Base-by-base conservation (phyloP, 2,888 invertebrate species). In the Anarsia innoxiella region DNA sequence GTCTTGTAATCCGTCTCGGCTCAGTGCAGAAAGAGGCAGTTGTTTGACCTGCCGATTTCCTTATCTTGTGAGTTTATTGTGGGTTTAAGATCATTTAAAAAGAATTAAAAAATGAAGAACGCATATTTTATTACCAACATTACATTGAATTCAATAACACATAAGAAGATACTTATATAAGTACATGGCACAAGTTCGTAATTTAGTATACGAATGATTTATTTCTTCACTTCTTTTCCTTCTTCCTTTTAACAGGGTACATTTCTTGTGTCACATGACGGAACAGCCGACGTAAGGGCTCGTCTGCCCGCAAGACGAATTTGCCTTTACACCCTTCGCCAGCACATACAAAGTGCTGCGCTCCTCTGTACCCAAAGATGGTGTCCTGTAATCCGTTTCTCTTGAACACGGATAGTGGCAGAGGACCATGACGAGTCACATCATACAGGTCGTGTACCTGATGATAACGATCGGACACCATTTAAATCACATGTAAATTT, bases 361-460 rank as follows among this genome's bases (percentile, higher is more conserved):
- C 77, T 43, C 78, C 82, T 53, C 78, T 66, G 44, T 83, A 80
- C 28, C 83, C 82, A 48, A 76, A 61, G 31, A 82, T 60, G 54
- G 80, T 82, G 48, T 84, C 83, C 53, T 82, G 83, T 34, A 79
- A 67, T 45, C 84, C 83, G 40, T 83, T 79, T 37, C 75, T 64
- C 42, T 64, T 55, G 57, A 77, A 82, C 39, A 70, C 80, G 41
- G 78, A 64, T 45, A 46, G 54, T 12, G 79, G 80, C 29, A 82
- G 74, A 51, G 68, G 71, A 70, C 82, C 82, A 40, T 69, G 69
- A 45, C 65, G 61, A 38, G 74, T 73, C 30, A 79, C 78, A 73
- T 78, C 76, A 56, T 77, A 82, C 56, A 56, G 80, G 79, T 84
- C 83, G 83, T 83, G 77, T 71, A 84, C 79, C 73, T 69, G 82